phyloP scores from a whole-genome alignment of 2,888 invertebrate genomes.

The Dromius quadrimaculatus region DNA sequence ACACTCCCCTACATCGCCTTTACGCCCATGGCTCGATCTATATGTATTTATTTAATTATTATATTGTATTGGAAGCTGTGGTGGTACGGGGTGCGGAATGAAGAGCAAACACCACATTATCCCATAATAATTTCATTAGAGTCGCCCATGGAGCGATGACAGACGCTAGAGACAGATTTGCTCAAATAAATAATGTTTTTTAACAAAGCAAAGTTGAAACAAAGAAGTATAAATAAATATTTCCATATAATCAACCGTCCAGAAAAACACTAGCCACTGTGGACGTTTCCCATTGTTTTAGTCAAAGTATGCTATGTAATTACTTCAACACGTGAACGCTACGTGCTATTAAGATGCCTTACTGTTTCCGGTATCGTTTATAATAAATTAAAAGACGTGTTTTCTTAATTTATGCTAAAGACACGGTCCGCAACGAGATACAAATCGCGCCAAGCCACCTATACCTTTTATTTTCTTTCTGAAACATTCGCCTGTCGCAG shows the following conservation, averaged over 20 bases:
- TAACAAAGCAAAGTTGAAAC: not conserved
- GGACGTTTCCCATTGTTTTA: conserved; percentile 49
- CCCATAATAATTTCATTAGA: conserved; percentile 49
- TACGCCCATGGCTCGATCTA: too few relatives aligned
- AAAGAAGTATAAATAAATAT: conserved; percentile 35
- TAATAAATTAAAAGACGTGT: conserved; percentile 50
- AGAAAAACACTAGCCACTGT: conserved; percentile 37
- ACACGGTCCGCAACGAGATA: conserved; percentile 57
- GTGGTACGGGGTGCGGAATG: conserved; percentile 1
- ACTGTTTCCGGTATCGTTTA: conserved; percentile 49
- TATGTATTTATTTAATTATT: conserved; percentile 53
- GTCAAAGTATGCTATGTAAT: conserved; percentile 42
- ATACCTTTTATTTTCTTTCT: not conserved
- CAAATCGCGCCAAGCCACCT: conserved; percentile 4
- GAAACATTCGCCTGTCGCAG: not conserved
- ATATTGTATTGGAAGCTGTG: conserved; percentile 48
- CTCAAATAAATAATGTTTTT: not conserved
- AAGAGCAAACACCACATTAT: conserved; percentile 45
- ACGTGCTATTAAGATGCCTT: conserved; percentile 50
- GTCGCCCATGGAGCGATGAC: not conserved
- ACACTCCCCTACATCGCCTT: too few relatives aligned
- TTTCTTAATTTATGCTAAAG: conserved; percentile 64
- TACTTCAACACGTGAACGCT: conserved; percentile 51
- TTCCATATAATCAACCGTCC: conserved; percentile 49
- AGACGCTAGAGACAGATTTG: not conserved